These are phyloP conservation scores for Sitodiplosis mosellana DNA, from an alignment of 1,140 invertebrate genomes.

Conservation along the genomic window DNA sequence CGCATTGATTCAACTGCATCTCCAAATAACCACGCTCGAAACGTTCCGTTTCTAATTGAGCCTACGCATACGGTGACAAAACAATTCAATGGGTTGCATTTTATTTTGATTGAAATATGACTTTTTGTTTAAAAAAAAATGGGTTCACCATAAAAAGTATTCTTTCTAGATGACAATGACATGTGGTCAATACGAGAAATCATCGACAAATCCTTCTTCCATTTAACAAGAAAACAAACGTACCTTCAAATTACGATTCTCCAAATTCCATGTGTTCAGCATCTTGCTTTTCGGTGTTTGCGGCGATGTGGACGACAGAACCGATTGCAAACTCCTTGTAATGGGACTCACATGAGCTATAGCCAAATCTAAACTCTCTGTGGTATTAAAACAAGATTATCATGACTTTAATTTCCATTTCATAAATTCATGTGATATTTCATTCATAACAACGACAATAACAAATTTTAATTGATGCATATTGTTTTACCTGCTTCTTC, in stretches of 20 bases:
- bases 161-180: too few relatives aligned
- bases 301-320: conserved; percentile 5
- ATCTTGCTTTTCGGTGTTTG: conserved; percentile 16
- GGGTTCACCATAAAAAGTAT: too few relatives aligned
- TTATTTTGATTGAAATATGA: too few relatives aligned
- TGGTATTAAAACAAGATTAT: neutral
- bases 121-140: too few relatives aligned
- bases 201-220: too few relatives aligned
- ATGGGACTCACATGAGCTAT: neutral
- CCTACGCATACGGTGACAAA: neutral
- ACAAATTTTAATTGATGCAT: neutral
- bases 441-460: neutral
- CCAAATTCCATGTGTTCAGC: conserved; percentile 11
- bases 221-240: neutral
- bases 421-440: neutral
- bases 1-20: conserved; percentile 14
- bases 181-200: too few relatives aligned
- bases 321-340: neutral
- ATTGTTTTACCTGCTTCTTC: conserved; percentile 5
- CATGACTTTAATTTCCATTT: neutral
- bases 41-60: conserved; percentile 12
- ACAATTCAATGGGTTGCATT: too few relatives aligned
- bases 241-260: neutral
- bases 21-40: conserved; percentile 18
- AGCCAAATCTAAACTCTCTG: neutral